Evolutionary conservation across 2,113 vertebrate species (phyloP).

Genomic region (Canis aureus): DNA sequence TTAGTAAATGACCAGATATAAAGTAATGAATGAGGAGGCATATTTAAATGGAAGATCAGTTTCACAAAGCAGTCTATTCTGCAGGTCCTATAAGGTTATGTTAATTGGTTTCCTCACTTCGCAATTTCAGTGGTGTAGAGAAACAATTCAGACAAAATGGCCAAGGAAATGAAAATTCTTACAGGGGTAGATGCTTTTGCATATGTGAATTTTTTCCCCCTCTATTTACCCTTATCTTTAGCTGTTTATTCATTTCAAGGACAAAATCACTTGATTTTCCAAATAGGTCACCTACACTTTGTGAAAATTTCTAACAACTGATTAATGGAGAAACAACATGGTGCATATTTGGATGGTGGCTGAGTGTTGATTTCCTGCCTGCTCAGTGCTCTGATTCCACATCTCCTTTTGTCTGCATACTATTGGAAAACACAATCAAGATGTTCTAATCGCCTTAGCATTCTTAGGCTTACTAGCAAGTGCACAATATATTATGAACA

Average conservation of each 20-base stretch:
- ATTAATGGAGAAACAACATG: not conserved
- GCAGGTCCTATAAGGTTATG: not conserved
- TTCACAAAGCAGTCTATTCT: conserved; percentile 20
- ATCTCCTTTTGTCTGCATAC: conserved; percentile 62
- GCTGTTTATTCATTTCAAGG: not conserved
- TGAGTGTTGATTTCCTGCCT: not conserved
- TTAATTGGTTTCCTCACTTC: not conserved
- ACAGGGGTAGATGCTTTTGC: not conserved
- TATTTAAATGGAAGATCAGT: conserved; percentile 13
- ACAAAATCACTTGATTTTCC: not conserved
- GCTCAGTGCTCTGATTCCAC: not conserved
- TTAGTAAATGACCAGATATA: conserved; percentile 22
- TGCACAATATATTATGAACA: conserved; percentile 81
- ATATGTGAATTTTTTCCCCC: not conserved
- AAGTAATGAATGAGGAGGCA: conserved; percentile 22
- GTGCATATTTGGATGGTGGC: not conserved
- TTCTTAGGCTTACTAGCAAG: conserved; percentile 74
- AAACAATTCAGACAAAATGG: not conserved
- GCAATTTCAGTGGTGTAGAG: not conserved
- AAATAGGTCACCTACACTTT: not conserved
- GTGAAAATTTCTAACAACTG: not conserved
- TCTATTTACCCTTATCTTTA: not conserved
- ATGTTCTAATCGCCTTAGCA: conserved; percentile 65
- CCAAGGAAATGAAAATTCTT: not conserved
- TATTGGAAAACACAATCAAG: conserved; percentile 71